A percentile compares a stretch with the other conserved stretches of the same genome.
These are phyloP conservation scores for Monoplex corrugatus DNA, from an alignment of 2,888 invertebrate genomes.

Conservation along the genomic window DNA sequence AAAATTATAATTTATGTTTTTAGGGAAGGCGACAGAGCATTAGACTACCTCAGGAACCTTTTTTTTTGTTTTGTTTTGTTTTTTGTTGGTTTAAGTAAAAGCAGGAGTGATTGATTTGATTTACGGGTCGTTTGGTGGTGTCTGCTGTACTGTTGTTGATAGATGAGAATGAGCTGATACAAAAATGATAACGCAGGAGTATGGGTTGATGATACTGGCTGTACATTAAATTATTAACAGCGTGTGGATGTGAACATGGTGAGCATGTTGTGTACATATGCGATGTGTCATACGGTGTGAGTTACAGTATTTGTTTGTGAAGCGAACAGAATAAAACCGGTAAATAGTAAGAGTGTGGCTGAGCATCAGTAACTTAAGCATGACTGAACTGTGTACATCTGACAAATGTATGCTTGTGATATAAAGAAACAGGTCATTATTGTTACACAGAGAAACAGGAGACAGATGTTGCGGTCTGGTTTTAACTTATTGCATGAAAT, in stretches of 20 bases:
- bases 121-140: constrained; percentile 22
- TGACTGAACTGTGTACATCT: background rate
- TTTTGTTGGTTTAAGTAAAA: background rate
- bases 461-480: background rate
- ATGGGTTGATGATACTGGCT: background rate
- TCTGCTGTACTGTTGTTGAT: background rate
- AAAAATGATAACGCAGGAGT: background rate
- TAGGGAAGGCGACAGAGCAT: background rate
- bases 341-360: background rate
- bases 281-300: background rate
- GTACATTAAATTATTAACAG: background rate
- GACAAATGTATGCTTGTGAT: background rate
- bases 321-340: too few relatives aligned
- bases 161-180: background rate
- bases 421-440: too few relatives aligned
- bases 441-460: too few relatives aligned
- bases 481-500: background rate
- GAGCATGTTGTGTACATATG: background rate
- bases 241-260: background rate
- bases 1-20: too few relatives aligned
- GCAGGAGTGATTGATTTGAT: background rate
- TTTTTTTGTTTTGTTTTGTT: background rate
- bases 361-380: background rate
- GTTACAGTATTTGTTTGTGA: constrained; percentile 16
- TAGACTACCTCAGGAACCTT: constrained; percentile 26